phyloP scores from a whole-genome alignment of 2,113 vertebrate species.

The Microcebus jonahi region DNA sequence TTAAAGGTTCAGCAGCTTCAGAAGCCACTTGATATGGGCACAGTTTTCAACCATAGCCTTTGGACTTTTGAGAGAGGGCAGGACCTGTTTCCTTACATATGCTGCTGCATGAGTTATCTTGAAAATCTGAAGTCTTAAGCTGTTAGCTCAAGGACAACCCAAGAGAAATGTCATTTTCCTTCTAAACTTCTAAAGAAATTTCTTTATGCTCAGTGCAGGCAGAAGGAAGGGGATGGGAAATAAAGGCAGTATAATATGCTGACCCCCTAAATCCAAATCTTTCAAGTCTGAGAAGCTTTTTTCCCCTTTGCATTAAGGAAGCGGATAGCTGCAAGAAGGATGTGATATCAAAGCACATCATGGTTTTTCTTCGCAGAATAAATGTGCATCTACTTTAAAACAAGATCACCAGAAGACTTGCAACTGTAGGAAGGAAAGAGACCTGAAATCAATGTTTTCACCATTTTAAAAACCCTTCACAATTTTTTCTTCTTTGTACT shows the following conservation, averaged over 20 bases:
- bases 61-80: slow-evolving; percentile 62
- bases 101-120: slow-evolving; percentile 28
- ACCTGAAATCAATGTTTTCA: slow-evolving; percentile 16
- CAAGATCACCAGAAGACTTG: slow-evolving; percentile 44
- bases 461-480: slow-evolving; percentile 7
- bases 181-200: slow-evolving; percentile 47
- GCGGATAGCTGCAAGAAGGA: slow-evolving; percentile 42
- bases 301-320: slow-evolving; percentile 61
- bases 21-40: slow-evolving; percentile 31
- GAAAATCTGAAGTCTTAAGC: slow-evolving; percentile 57
- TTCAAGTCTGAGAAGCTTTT: neutral
- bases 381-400: slow-evolving; percentile 58
- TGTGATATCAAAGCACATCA: neutral
- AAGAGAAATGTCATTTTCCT: slow-evolving; percentile 60
- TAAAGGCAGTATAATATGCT: slow-evolving; percentile 44
- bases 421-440: neutral
- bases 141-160: slow-evolving; percentile 57
- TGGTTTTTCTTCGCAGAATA: slow-evolving; percentile 36
- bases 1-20: slow-evolving; percentile 45
- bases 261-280: slow-evolving; percentile 8
- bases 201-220: slow-evolving; percentile 31
- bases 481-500: slow-evolving; percentile 35
- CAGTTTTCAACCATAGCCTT: slow-evolving; percentile 22
- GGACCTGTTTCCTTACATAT: slow-evolving; percentile 22
- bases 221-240: neutral